Conservation (phyloP, 2,797 vertebrate species). For the Chrysocyon brachyurus region DNA sequence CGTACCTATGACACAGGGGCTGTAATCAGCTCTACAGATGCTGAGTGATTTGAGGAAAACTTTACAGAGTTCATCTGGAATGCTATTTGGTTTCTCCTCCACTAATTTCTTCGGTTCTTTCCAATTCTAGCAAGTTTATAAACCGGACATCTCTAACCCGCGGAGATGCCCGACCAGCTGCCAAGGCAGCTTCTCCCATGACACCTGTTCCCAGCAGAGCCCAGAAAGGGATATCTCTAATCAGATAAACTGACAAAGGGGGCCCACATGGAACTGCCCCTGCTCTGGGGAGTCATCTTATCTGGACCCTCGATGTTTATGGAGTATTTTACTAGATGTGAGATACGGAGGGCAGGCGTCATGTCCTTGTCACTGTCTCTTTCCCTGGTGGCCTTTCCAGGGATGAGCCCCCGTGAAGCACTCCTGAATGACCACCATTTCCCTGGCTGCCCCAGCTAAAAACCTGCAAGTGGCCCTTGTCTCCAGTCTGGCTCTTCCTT, state of each 20-base stretch:
- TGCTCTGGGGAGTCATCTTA: not conserved
- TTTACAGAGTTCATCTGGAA: not conserved
- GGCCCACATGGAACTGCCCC: not conserved
- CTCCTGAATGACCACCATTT: not conserved
- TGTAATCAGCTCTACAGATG: rapidly evolving
- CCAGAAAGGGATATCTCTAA: not conserved
- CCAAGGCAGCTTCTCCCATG: not conserved
- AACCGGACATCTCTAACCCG: not conserved
- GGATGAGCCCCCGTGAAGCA: not conserved
- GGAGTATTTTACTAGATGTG: not conserved
- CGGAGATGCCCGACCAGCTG: not conserved
- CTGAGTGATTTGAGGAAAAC: not conserved
- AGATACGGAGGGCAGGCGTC: not conserved
- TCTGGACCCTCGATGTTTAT: not conserved
- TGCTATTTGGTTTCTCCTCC: not conserved
- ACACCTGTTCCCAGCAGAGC: not conserved
- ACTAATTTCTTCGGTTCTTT: not conserved
- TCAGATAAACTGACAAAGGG: not conserved
- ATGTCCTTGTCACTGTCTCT: not conserved
- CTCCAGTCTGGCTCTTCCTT: not conserved
- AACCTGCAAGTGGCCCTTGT: not conserved
- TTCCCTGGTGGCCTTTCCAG: not conserved
- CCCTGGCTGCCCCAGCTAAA: not conserved
- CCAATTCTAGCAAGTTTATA: not conserved
- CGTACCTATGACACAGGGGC: not conserved